Base-by-base conservation (phyloP, 2,113 vertebrate species). In the Thryonomys swinderianus region DNA sequence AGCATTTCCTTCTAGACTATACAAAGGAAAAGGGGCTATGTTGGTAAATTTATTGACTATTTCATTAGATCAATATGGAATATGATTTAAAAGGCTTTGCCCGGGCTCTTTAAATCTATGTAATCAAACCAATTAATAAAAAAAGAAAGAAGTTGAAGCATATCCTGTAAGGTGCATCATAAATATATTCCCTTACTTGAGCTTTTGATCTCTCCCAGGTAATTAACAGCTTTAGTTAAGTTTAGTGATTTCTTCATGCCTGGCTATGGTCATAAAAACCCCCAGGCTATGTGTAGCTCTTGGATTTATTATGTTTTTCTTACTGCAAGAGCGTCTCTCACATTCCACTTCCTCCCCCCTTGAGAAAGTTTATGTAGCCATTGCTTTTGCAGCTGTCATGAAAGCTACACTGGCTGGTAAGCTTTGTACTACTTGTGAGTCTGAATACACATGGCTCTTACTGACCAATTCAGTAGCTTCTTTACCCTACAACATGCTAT, bases 71-170 rank as follows among this genome's bases (percentile, higher is more conserved):
- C 98, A 98, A 98, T 98, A 99, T 92, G 97, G 97, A 97, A 98
- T 97, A 98, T 99, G 98, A 99, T 99, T 99, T 99, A 99, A 98
- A 97, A 98, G 97, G 92, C 97, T 98, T 97, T 98, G 96, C 98
- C 92, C 83, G 80, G 97, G 98, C 98, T 98, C 98, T 98, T 99
- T 98, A 98, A 98, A 98, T 98, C 98, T 98, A 98, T 98, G 98
- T 99, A 98, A 99, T 99, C 98, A 98, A 98, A 98, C 98, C 98
- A 98, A 99, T 98, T 99, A 99, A 98, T 98, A 98, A 98, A 98
- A 98, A 98, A 98, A 95, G 97, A 91, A 98, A 98, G 98, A 98
- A 98, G 98, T 97, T 98, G 98, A 98, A 98, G 97, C 97, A 97
- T 97, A 98, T 98, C 97, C 97, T 99, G 98, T 98, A 98, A 98